Conservation (phyloP, 2,888 invertebrate genomes). For the Tyria jacobaeae region DNA sequence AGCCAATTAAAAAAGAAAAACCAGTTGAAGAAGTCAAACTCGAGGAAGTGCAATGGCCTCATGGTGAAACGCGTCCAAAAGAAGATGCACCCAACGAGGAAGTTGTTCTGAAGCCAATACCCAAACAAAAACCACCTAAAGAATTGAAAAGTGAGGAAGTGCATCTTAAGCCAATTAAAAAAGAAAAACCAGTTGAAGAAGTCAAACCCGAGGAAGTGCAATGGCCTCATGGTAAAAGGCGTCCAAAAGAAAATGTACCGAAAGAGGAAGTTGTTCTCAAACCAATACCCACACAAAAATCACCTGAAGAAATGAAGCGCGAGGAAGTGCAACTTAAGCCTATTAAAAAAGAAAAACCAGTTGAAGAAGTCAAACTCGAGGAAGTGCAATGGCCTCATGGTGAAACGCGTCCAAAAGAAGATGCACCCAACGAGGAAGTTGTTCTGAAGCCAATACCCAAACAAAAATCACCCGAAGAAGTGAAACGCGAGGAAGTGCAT, state of each 20-base stretch:
- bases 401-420: conserved; percentile 46
- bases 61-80: conserved; percentile 56
- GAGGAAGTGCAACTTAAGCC: conserved; percentile 64
- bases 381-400: conserved; percentile 5
- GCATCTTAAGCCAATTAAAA: conserved; percentile 68
- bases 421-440: conserved; percentile 63
- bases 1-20: conserved; percentile 22
- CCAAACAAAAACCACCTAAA: conserved; percentile 79
- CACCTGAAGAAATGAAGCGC: conserved; percentile 65
- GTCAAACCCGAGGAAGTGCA: conserved; percentile 69
- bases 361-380: conserved; percentile 58
- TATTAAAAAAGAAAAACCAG: conserved; percentile 45
- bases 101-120: conserved; percentile 43
- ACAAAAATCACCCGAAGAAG: conserved; percentile 31
- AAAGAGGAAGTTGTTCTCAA: conserved; percentile 62
- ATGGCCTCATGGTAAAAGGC: conserved; percentile 43
- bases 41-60: conserved; percentile 55
- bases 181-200: conserved; percentile 48
- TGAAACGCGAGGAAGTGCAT: conserved; percentile 53
- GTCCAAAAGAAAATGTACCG: conserved; percentile 53
- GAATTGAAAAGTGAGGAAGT: conserved; percentile 80
- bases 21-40: conserved; percentile 51
- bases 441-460: conserved; percentile 74
- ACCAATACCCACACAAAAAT: conserved; percentile 64
- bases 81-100: conserved; percentile 60